These are phyloP conservation scores for Reticulitermes lucifugus DNA, from an alignment of 2,888 invertebrate genomes.

Conservation along the genomic window DNA sequence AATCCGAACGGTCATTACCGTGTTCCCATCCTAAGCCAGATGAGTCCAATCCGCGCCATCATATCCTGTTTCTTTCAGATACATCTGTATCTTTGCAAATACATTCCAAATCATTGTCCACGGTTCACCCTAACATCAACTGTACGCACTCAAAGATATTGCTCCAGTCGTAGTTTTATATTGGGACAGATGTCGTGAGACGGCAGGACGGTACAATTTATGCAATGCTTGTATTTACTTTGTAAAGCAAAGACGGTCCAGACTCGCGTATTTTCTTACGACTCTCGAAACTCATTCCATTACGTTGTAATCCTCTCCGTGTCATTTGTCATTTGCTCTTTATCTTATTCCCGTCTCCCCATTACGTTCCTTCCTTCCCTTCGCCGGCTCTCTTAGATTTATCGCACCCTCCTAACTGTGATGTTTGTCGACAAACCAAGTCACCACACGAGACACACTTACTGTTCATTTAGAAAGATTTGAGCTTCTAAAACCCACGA, in stretches of 20 bases:
- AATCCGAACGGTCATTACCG: too few relatives aligned
- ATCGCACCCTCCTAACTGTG: not conserved
- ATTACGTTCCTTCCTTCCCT: slow-evolving; percentile 6
- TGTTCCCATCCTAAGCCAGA: too few relatives aligned
- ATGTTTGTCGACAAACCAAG: not conserved
- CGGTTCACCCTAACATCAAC: too few relatives aligned
- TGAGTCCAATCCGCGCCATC: too few relatives aligned
- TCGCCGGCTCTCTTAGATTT: slow-evolving; percentile 8
- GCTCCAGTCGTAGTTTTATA: not conserved
- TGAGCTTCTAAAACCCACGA: not conserved
- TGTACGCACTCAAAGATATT: too few relatives aligned
- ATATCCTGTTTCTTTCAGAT: too few relatives aligned
- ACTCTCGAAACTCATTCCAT: not conserved
- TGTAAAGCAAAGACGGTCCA: not conserved
- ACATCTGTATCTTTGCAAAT: too few relatives aligned
- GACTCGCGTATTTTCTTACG: not conserved
- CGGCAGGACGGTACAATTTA: not conserved
- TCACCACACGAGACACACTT: not conserved
- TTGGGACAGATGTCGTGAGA: not conserved
- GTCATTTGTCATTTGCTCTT: slow-evolving; percentile 26
- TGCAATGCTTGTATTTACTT: not conserved
- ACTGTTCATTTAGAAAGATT: slow-evolving; percentile 11
- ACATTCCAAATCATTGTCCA: too few relatives aligned
- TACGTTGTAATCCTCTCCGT: slow-evolving; percentile 8
- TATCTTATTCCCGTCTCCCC: slow-evolving; percentile 6